Evolutionary conservation across 1,140 invertebrate species (phyloP).

Genomic region (Brachionus sp.): DNA sequence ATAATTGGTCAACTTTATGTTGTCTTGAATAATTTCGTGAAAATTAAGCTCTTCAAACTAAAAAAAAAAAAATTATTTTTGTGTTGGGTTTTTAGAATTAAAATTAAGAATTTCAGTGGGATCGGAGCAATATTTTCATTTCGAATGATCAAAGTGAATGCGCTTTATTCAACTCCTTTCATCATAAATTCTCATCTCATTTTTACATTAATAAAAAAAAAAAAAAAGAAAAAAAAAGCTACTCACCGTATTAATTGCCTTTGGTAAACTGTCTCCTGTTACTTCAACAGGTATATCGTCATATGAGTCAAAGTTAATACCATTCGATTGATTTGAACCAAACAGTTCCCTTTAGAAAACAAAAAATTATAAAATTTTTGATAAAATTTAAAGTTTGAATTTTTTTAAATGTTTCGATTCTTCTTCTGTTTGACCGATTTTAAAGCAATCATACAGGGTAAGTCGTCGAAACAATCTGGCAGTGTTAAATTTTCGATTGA

Average conservation of each 20-base stretch:
- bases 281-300: slow-evolving; percentile 99
- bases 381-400: not conserved
- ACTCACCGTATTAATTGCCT: slow-evolving; percentile 67
- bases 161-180: slow-evolving; percentile 42
- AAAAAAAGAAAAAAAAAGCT: no score
- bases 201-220: not conserved
- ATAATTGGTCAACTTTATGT: slow-evolving; percentile 81
- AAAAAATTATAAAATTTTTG: not conserved
- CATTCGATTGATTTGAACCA: slow-evolving; percentile 64
- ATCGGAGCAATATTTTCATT: slow-evolving; percentile 32
- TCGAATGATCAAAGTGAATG: slow-evolving; percentile 5
- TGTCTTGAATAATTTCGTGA: slow-evolving; percentile 89
- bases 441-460: slow-evolving; percentile 2
- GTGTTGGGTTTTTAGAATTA: not conserved
- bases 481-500: slow-evolving; percentile 34
- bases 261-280: slow-evolving; percentile 85
- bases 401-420: not conserved
- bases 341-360: slow-evolving; percentile 26
- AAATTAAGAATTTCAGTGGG: slow-evolving; percentile 19
- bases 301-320: slow-evolving; percentile 99
- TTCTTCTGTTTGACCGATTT: slow-evolving; percentile 18
- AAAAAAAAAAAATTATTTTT: not conserved
- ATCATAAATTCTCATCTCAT: not conserved
- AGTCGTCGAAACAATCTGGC: not conserved
- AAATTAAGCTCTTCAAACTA: slow-evolving; percentile 74